These are phyloP conservation scores for Neoascia interrupta DNA, from an alignment of 2,888 invertebrate genomes.

Conservation along the genomic window DNA sequence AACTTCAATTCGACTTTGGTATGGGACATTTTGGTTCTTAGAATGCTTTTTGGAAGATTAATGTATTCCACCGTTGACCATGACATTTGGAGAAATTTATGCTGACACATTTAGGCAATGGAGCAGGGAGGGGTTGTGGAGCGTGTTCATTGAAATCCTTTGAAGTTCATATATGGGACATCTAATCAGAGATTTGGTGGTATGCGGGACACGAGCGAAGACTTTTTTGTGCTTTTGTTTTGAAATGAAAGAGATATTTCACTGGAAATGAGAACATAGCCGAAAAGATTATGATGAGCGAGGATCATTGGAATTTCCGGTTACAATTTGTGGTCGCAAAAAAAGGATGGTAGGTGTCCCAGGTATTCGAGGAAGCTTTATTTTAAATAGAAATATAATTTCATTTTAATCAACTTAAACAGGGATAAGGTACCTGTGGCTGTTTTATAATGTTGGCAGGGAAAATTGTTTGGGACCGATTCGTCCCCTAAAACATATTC, in stretches of 20 bases:
- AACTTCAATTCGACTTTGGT: conserved; percentile 34
- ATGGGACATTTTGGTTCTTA: conserved; percentile 49
- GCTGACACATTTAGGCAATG: conserved; percentile 54
- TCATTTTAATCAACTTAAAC: too few relatives aligned
- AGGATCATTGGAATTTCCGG: conserved; percentile 54
- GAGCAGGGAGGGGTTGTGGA: not conserved
- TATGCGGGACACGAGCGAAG: not conserved
- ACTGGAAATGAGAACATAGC: conserved; percentile 5
- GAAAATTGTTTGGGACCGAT: too few relatives aligned
- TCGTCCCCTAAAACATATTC: too few relatives aligned
- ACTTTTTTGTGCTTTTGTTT: not conserved
- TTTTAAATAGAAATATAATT: not conserved
- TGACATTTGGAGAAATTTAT: conserved; percentile 66
- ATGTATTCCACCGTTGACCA: conserved; percentile 61
- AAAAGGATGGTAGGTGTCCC: not conserved
- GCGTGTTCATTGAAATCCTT: conserved; percentile 16
- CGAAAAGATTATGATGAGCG: conserved; percentile 26
- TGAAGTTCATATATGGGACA: conserved; percentile 32
- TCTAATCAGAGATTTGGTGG: conserved; percentile 24
- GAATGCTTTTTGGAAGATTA: conserved; percentile 60
- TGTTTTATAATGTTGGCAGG: too few relatives aligned
- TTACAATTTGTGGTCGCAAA: not conserved
- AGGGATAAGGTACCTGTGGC: too few relatives aligned
- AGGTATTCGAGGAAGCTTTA: conserved; percentile 19
- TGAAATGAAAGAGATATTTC: not conserved